phyloP scores from a whole-genome alignment of 1,140 invertebrate genomes.

The Tetraneura akinire region DNA sequence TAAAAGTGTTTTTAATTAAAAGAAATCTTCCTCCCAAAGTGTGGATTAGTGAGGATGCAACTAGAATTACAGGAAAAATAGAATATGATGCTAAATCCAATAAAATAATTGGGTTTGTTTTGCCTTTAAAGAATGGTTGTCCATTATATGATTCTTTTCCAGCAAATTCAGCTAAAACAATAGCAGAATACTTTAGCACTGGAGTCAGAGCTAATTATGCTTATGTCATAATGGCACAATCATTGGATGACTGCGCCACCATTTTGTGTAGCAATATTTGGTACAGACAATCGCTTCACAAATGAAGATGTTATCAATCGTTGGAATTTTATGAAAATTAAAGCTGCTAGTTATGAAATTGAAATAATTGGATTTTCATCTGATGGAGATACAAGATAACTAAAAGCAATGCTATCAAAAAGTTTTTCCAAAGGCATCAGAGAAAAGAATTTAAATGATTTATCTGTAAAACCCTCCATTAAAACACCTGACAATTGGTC shows the following conservation, averaged over 20 bases:
- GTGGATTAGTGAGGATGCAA: not conserved
- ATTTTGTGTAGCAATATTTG: not conserved
- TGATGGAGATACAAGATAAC: not conserved
- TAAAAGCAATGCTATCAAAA: not conserved
- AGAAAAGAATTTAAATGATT: not conserved
- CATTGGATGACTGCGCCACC: not conserved
- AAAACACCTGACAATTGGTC: not conserved
- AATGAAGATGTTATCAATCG: not conserved
- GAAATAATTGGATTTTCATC: not conserved
- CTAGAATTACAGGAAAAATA: not conserved
- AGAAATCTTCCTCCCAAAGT: not conserved
- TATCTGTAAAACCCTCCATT: no score
- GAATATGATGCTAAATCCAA: not conserved
- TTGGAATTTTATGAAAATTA: not conserved
- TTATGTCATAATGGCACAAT: not conserved
- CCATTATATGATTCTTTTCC: not conserved
- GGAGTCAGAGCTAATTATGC: not conserved
- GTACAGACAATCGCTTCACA: not conserved
- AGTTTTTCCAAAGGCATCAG: not conserved
- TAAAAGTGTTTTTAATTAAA: not conserved
- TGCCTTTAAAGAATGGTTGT: not conserved
- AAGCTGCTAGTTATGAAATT: not conserved
- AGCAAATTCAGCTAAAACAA: not conserved
- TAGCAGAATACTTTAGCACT: not conserved
- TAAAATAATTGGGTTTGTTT: conserved; percentile 2